These are phyloP conservation scores for Vicugna pacos DNA, from an alignment of 2,113 vertebrate species.

Conservation along the genomic window DNA sequence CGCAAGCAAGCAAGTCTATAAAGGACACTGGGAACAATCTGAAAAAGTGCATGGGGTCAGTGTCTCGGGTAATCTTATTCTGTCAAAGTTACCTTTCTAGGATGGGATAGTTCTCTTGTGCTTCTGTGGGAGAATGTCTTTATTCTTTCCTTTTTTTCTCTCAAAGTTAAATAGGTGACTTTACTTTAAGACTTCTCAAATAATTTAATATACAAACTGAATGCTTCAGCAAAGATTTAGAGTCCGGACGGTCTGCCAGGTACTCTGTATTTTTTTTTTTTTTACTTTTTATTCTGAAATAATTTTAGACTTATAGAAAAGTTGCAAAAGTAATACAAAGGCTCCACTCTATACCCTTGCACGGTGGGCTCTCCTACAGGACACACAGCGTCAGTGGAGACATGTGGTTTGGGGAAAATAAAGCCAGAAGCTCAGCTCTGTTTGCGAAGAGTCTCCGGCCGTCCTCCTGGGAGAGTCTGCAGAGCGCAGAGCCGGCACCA, in stretches of 20 bases:
- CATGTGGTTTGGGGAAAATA: fast-evolving
- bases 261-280: not conserved
- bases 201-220: not conserved
- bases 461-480: not conserved
- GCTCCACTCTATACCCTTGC: not conserved
- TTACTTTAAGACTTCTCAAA: not conserved
- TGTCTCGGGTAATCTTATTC: not conserved
- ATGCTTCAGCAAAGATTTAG: not conserved
- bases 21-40: not conserved
- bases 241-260: not conserved
- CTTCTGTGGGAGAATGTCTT: not conserved
- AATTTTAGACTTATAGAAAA: not conserved
- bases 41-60: not conserved
- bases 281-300: not conserved
- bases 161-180: not conserved
- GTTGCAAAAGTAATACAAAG: not conserved
- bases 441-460: not conserved
- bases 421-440: not conserved
- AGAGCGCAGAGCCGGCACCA: not conserved
- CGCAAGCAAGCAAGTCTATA: not conserved
- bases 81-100: not conserved
- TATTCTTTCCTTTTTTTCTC: not conserved
- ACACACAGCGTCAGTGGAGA: fast-evolving
- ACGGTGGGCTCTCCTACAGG: not conserved
- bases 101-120: not conserved